Base-by-base conservation (phyloP, 2,888 invertebrate genomes). In the Odontomyia ornata region DNA sequence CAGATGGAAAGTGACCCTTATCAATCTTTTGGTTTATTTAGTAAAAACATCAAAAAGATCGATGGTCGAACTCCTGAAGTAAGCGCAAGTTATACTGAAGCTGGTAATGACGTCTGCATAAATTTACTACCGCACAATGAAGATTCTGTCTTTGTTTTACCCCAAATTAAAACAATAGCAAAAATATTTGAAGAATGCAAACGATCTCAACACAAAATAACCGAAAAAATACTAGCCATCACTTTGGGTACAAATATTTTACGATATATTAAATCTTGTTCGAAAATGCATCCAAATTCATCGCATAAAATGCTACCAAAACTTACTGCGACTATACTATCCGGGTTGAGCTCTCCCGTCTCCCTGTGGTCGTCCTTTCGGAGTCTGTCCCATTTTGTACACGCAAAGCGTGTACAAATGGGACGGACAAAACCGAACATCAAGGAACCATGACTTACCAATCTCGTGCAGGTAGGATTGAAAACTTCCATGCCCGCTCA, bases 151-250 rank as follows among this genome's bases (percentile, higher is more conserved):
- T 83, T 84, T 25, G 64, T 78, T 28, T 83, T 82, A 5, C 80
- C 82, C 43, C 83, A 84, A 25, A 82, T 86, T n/a, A 83, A 85
- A 77, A 76, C 83, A 0, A 81, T 86, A 23, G 82, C 83, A 0
- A 82, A 79, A 9, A 83, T 85, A 76, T 82, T 87, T 28, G 83
- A 88, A 46, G 85, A 85, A 46, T 86, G 87, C 77, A 89, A 89
- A n/a, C 84, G 87, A 5, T 87, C 87, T 78, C 88, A 89, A 80
- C 85, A 88, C 15, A 87, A 88, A 77, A 89, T 89, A 52, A 85
- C 86, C 0, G 86, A 87, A 57, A 85, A 85, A 71, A 78, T 90
- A 0, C 82, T 90, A 7, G 87, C 87, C 0, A 80, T 87, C 0
- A 83, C 89, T 3, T 86, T 89, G 28, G 86, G 88, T 78, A 83